Base-by-base conservation (phyloP, 1,140 invertebrate genomes). In the Steinernema khuongi region DNA sequence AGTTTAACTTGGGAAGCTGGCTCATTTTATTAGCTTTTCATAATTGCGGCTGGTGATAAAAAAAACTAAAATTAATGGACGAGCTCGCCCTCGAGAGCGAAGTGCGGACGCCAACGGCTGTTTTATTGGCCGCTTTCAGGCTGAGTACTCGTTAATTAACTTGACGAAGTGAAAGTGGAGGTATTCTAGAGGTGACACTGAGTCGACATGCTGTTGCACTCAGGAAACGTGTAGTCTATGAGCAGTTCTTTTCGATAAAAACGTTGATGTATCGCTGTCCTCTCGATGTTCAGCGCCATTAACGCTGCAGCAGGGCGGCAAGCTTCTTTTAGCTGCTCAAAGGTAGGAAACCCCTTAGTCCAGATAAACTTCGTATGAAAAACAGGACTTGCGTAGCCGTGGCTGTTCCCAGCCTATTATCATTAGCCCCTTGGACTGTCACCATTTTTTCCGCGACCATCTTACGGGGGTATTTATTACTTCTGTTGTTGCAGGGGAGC, bases 31-130 rank as follows among this genome's bases (percentile, higher is more conserved):
- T 41, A 11, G 7, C n/a, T 7, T 11, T 60, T 60, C 50, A 60
- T 60, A 60, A 60, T 60, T 60, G 50, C 50, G 50, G 26, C 26
- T 60, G 50, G 22, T 22, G 22, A 60, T 14, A 60, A 60, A n/a
- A n/a, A 60, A 60, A 60, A 60, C 36, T 7, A 26, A 60, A 60
- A 60, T 60, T 60, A 60, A 60, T 60, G 50, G 50, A 60, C 26
- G 7, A 14, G 50, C 19, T 26, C 11, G 11, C 26, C 19, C 22
- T 22, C 11, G 22, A 26, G 26, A 60, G 22, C 26, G 14, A 60
- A n/a, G 14, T 7, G 50, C 50, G 50, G 50, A 26, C 50, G 36
- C 36, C 7, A n/a, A 41, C 14, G 26, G 50, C 22, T n/a, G 4
- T 26, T 60, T 22, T 22, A n/a, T 26, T 22, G 26, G 22, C 11